These are phyloP conservation scores for Morone chrysops DNA, from an alignment of 2,113 vertebrate species.

Conservation along the genomic window DNA sequence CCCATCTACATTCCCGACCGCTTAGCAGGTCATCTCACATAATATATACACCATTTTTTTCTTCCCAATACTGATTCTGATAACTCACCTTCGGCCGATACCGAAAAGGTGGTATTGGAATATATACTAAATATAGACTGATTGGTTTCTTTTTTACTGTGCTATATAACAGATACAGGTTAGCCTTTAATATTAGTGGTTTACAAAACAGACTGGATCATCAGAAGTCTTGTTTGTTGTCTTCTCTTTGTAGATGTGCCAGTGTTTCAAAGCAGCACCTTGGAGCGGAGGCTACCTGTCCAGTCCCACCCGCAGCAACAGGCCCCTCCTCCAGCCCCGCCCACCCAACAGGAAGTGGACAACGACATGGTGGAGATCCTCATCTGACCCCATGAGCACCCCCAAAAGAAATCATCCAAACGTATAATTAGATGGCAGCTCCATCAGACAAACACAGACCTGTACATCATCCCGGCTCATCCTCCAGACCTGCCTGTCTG, in stretches of 20 bases:
- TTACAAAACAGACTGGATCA: not conserved
- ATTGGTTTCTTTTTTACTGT: not conserved
- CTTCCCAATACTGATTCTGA: no score
- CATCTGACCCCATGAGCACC: conserved; percentile 72
- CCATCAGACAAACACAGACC: not conserved
- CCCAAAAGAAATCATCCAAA: not conserved
- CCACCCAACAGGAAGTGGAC: conserved; percentile 81
- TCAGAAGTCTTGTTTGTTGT: not conserved
- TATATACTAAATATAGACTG: not conserved
- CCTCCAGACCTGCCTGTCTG: not conserved
- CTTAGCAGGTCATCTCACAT: conserved; percentile 72
- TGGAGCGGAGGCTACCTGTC: conserved; percentile 79
- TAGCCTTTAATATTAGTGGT: not conserved
- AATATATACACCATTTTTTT: no score
- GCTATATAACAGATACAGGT: not conserved
- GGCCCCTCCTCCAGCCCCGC: conserved; percentile 10
- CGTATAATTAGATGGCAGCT: not conserved
- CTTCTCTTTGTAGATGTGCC: conserved; percentile 76
- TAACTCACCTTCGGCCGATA: no score
- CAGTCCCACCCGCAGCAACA: conserved; percentile 71
- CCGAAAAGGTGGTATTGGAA: no score
- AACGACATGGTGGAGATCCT: conserved; percentile 87
- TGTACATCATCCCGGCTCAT: not conserved
- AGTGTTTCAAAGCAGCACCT: conserved; percentile 82
- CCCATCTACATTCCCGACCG: conserved; percentile 86